Evolutionary conservation across 2,797 vertebrate genomes (phyloP), one percentile per base, ranked within the genome.

Genomic region (Coregonus ussuriensis): DNA sequence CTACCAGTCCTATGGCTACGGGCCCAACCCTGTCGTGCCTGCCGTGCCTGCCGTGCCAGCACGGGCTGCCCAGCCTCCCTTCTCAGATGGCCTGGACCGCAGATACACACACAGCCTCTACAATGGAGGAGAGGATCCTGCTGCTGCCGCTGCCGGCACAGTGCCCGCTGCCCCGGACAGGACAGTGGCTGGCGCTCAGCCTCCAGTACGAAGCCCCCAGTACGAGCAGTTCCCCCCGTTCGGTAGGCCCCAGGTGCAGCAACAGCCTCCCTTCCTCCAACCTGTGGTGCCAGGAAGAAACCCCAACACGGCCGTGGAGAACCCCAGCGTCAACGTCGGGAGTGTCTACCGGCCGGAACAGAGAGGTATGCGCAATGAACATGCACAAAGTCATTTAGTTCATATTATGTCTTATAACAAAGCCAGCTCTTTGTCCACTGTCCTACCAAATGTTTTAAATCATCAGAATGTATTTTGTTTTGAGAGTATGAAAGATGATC

Each of bases 51-150:
- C 5, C 53, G 70, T 65, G 18, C 77, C 76, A 6, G 63, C 87
- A 56, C 92, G 85, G 52, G 90, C 92, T 37, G 90, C 88, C 11
- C 95, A 95, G 71, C 93, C 93, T 1, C 89, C 91, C 0, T 89
- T 95, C 37, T 74, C 93, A 0, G 97, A 98, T 59, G 94, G 96
- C 79, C 88, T 98, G 74, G 98, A 98, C 79, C 94, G 94, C 75
- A 93, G 98, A 56, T 99, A 97, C 83, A 95, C 96, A 0, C 98
- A 98, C 84, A 99, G 97, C 67, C 87, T 99, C 41, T 99, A 92
- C 86, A 95, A 96, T 0, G 95, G 92, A 7, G 91, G 94, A 0
- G 79, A 93, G 0, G 65, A 69, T 0, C 80, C 85, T 3, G 82
- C 92, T 62, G 41, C 41, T 47, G 74, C 87, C 0, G 85, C 90